Conservation (phyloP, 53 echinoderm and acorn worm species). For the Paracentrotus lividus region DNA sequence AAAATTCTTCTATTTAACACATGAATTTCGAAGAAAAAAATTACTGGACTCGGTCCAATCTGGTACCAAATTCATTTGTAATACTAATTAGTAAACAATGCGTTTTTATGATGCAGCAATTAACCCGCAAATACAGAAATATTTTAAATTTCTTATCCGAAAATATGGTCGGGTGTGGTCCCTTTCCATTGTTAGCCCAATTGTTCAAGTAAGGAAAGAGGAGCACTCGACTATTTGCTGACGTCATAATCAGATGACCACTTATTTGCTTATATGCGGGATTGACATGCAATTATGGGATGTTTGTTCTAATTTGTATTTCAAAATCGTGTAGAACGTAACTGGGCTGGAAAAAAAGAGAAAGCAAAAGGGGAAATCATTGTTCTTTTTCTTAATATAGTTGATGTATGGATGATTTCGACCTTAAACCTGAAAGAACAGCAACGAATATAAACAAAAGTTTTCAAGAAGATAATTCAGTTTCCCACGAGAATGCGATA, state of each 20-base stretch:
- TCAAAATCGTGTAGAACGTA: background rate
- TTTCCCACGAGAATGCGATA: no score
- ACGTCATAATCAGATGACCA: background rate
- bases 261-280: background rate
- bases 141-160: background rate
- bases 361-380: background rate
- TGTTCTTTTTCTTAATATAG: no score
- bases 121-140: no score
- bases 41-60: no score
- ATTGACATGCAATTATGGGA: background rate
- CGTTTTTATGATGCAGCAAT: background rate
- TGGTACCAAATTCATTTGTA: no score
- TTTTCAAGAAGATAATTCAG: no score
- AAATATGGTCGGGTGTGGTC: background rate
- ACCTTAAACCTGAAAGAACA: no score
- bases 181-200: background rate
- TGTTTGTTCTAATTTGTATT: background rate
- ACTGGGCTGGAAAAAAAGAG: background rate
- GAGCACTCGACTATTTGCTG: background rate
- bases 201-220: background rate
- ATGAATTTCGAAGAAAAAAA: no score
- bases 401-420: no score
- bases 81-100: no score
- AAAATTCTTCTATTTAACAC: no score
- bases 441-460: no score